These are phyloP conservation scores for Prochilodus magdalenae DNA, from an alignment of 2,113 vertebrate genomes.

Conservation along the genomic window DNA sequence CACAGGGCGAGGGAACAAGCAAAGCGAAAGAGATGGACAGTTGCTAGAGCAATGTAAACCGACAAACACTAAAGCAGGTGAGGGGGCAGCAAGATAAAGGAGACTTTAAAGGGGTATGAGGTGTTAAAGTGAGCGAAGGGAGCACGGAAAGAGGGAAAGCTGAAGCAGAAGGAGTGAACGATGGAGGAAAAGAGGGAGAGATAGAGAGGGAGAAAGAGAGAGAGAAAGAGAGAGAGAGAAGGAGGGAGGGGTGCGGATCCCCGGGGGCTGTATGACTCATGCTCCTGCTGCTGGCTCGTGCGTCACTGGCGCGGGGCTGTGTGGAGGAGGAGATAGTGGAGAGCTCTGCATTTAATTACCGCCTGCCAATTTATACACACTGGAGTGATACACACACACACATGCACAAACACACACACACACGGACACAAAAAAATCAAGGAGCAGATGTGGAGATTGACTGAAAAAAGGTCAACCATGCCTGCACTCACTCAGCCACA, in stretches of 20 bases:
- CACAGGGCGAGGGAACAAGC: neutral
- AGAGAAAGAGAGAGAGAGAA: constrained; percentile 36
- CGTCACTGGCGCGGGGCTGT: constrained; percentile 64
- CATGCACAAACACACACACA: constrained; percentile 43
- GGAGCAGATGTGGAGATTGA: constrained; percentile 48
- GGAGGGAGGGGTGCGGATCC: constrained; percentile 58
- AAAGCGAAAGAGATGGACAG: neutral
- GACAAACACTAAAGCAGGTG: neutral
- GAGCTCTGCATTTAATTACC: constrained; percentile 66
- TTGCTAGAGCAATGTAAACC: neutral
- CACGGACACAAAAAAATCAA: constrained; percentile 33
- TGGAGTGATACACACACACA: constrained; percentile 49
- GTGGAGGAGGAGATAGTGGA: constrained; percentile 66
- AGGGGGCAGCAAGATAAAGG: constrained; percentile 22
- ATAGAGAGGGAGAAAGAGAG: constrained; percentile 32
- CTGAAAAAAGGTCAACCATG: constrained; percentile 46
- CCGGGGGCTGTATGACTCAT: constrained; percentile 65
- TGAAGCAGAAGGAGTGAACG: neutral
- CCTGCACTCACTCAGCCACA: neutral
- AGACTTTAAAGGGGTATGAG: constrained; percentile 1
- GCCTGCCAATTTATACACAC: constrained; percentile 61
- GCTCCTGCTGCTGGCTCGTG: constrained; percentile 64
- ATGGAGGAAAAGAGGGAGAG: constrained; percentile 12
- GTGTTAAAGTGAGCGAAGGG: constrained; percentile 33
- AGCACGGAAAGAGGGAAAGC: constrained; percentile 10